Evolutionary conservation across 2,888 invertebrate species (phyloP).

Genomic region (Thereva nobilitata): DNA sequence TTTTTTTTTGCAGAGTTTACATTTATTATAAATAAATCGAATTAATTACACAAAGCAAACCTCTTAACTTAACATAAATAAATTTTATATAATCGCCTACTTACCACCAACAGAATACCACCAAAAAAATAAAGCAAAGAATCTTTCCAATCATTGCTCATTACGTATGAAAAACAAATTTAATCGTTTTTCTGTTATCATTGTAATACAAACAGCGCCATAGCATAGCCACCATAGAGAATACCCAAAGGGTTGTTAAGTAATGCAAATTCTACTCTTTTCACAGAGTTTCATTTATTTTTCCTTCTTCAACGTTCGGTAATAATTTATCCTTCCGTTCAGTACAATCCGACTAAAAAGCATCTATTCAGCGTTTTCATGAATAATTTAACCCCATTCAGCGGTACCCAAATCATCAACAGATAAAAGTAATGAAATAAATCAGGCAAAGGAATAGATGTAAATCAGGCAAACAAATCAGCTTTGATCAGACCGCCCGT

Average conservation of each 20-base stretch:
- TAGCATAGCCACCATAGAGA: not conserved
- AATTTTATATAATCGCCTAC: too few relatives aligned
- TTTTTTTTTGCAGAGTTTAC: too few relatives aligned
- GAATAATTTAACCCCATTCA: slow-evolving; percentile 32
- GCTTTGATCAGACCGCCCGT: slow-evolving; percentile 33
- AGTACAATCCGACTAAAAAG: slow-evolving; percentile 10
- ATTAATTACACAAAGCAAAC: too few relatives aligned
- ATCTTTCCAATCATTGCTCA: too few relatives aligned
- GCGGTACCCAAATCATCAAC: slow-evolving; percentile 29
- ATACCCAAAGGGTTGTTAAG: not conserved
- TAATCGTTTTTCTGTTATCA: too few relatives aligned
- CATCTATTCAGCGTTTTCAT: slow-evolving; percentile 24
- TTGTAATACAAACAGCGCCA: not conserved
- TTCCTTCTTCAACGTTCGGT: not conserved
- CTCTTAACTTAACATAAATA: too few relatives aligned
- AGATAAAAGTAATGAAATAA: slow-evolving; percentile 36
- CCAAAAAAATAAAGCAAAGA: too few relatives aligned
- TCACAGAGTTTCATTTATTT: not conserved
- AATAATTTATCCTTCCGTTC: slow-evolving; percentile 18
- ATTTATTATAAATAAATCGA: too few relatives aligned
- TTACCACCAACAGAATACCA: too few relatives aligned
- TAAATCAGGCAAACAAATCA: slow-evolving; percentile 36
- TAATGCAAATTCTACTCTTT: not conserved
- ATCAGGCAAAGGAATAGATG: slow-evolving; percentile 32
- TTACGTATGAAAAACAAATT: too few relatives aligned